Base-by-base conservation (phyloP, 2,888 invertebrate species). In the Eupsilia transversa region DNA sequence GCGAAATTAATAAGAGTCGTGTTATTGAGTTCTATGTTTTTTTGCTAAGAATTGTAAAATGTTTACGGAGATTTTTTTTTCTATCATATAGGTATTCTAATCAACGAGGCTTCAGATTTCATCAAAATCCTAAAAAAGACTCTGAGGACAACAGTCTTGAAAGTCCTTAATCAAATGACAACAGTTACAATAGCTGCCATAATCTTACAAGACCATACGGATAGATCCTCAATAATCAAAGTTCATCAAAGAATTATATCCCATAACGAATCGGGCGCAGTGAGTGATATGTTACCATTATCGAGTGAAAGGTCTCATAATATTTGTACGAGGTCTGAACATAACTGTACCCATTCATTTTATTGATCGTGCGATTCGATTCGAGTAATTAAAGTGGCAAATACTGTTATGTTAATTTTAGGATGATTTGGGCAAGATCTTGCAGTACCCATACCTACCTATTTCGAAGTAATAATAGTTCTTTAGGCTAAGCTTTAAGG, bases 311-410 rank as follows among this genome's bases (percentile, higher is more conserved):
- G 77, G 71, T 75, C 27, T 56, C 49, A 74, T 67, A 78, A 78
- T 78, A 78, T 80, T 87, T 85, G 74, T 75, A 69, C 46, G 86
- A 69, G 64, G n/a, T 63, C 49, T 17, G 54, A 85, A 63, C 35
- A 49, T 85, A 86, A 79, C 86, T 80, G 86, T 87, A 54, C 23
- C 30, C 38, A 54, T 63, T 74, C 27, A 71, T 79, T 76, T 67
- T 84, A 78, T 86, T 49, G 86, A 80, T 80, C 69, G 49, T 43
- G 49, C 14, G 80, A 87, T 87, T 86, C 57, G 84, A 83, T 43
- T 52, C 52, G 66, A 72, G 56, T 79, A 87, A 86, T 86, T 86
- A 86, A 69, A 75, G 67, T 83, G 23, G 76, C 61, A 43, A 30
- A 63, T 74, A 87, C 80, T 71, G 87, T 75, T 86, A 80, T 59